Conservation (phyloP, 2,888 invertebrate genomes). For the Cephus pygmeus region DNA sequence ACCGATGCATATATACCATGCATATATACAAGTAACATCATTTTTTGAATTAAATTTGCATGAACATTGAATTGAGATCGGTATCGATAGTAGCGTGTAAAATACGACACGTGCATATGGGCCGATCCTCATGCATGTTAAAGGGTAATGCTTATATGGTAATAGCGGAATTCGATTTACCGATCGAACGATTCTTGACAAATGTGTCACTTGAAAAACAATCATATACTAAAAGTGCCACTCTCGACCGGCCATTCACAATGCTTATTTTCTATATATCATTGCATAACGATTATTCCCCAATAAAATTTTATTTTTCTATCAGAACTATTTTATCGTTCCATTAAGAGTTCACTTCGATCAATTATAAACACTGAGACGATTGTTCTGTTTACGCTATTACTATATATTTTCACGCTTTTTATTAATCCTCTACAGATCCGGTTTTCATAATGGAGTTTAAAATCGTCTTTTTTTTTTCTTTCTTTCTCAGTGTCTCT, state of each 20-base stretch:
- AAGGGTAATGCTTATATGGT: not conserved
- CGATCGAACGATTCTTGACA: not conserved
- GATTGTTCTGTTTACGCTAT: not conserved
- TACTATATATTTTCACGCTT: not conserved
- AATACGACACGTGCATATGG: not conserved
- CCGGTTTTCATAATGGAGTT: not conserved
- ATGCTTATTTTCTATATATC: not conserved
- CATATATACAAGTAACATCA: not conserved
- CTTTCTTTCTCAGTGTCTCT: not conserved
- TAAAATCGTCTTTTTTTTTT: not conserved
- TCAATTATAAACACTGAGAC: not conserved
- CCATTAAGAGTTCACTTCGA: not conserved
- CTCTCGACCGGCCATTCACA: not conserved
- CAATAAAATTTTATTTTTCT: not conserved
- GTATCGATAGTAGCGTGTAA: not conserved
- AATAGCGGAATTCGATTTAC: not conserved
- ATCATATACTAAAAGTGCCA: not conserved
- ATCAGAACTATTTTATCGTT: not conserved
- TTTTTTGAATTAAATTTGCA: not conserved
- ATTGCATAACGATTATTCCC: not conserved
- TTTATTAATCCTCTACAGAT: not conserved
- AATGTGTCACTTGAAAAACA: not conserved
- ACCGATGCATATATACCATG: not conserved
- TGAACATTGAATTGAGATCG: not conserved
- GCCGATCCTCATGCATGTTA: not conserved